phyloP scores from a whole-genome alignment of 2,113 vertebrate species.

The Bettongia penicillata region DNA sequence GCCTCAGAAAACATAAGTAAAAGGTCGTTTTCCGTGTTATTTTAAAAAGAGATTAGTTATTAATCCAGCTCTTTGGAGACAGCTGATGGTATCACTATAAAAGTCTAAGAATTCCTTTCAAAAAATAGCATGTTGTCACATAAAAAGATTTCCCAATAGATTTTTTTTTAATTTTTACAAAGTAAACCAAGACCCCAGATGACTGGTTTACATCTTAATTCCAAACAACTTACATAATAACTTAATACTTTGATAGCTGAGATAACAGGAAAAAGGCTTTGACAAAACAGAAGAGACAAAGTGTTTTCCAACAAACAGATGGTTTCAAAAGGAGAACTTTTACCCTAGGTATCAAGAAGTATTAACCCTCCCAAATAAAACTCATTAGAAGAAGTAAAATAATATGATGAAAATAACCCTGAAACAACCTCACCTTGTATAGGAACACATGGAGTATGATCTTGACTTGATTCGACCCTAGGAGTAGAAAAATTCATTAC shows the following conservation, averaged over 20 bases:
- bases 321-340: conserved; percentile 8
- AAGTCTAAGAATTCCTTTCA: conserved; percentile 19
- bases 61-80: conserved; percentile 43
- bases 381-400: background rate
- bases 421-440: background rate
- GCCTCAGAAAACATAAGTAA: conserved; percentile 32
- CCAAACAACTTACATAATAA: background rate
- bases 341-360: background rate
- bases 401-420: background rate
- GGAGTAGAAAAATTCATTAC: background rate
- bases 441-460: background rate
- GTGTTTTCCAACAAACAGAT: background rate
- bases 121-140: background rate
- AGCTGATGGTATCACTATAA: conserved; percentile 13
- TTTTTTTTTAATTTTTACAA: conserved; percentile 31
- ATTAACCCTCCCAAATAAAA: background rate
- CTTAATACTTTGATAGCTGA: background rate
- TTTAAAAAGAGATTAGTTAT: conserved; percentile 32
- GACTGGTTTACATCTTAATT: background rate
- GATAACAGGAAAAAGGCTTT: background rate
- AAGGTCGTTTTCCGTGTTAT: conserved; percentile 2
- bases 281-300: background rate
- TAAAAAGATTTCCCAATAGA: background rate
- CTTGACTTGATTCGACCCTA: background rate
- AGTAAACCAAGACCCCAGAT: conserved; percentile 22